Conservation (phyloP, 1,140 invertebrate genomes). For the Phymorhynchus buccinoides region DNA sequence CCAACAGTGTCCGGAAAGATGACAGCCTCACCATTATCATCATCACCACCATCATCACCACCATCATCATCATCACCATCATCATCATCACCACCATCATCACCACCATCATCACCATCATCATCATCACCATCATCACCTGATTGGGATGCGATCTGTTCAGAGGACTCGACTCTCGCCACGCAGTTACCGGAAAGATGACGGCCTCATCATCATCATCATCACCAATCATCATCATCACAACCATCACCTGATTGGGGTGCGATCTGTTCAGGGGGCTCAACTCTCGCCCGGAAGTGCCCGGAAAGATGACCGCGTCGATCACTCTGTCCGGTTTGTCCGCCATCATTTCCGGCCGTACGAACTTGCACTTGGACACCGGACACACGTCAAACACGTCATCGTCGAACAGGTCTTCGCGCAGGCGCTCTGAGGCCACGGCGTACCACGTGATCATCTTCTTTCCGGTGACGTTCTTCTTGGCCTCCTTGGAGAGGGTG, state of each 20-base stretch:
- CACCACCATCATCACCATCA: no score
- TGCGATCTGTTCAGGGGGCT: neutral
- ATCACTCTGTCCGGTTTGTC: conserved; percentile 14
- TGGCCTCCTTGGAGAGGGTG: conserved; percentile 20
- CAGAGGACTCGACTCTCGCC: no score
- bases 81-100: no score
- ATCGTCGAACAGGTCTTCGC: conserved; percentile 35
- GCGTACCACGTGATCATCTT: conserved; percentile 39
- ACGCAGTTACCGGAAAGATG: no score
- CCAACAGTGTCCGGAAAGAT: no score
- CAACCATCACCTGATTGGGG: conserved; percentile 24
- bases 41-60: no score
- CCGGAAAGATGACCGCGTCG: conserved; percentile 30
- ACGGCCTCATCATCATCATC: no score
- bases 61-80: no score
- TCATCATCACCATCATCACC: no score
- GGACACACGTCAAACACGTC: conserved; percentile 33
- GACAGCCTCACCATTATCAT: no score
- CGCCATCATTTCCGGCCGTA: conserved; percentile 10
- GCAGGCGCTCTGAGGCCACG: conserved; percentile 20
- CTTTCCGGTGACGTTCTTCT: conserved; percentile 17
- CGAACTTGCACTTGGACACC: conserved; percentile 3
- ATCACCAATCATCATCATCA: no score
- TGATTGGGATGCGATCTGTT: no score
- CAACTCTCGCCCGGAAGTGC: conserved; percentile 9